Base-by-base conservation (phyloP, 2,797 vertebrate species). In the Spondyliosoma cantharus region DNA sequence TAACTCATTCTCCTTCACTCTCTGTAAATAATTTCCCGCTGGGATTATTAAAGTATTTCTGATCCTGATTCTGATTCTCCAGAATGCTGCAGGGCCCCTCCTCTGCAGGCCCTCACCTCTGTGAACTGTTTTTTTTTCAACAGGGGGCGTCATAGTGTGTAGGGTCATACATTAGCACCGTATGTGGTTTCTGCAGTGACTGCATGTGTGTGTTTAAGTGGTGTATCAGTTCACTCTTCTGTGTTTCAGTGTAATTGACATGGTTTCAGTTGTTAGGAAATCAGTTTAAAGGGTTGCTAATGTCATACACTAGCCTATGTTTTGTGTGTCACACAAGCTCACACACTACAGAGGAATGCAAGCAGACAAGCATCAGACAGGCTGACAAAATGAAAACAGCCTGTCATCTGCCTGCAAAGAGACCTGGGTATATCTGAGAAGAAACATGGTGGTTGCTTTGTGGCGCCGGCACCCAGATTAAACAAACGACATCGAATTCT, bases 71-170 rank as follows among this genome's bases (percentile, higher is more conserved):
- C n/a, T n/a, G n/a, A n/a, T n/a, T n/a, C 32, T 59, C n/a, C 45
- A 37, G 7, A 58, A 7, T 71, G 76, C 52, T 64, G 65, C 49
- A 45, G 52, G 15, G 69, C 79, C 74, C 80, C 67, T 83, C 79
- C 84, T 83, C 32, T 68, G 58, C 61, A 49, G 69, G 86, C 73
- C 80, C 56, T 78, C 81, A 52, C 63, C 69, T 80, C 60, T 29
- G 7, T 25, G 45, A 63, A 9, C 37, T 59, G 15, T 13, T 56
- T 42, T 17, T 64, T 37, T 20, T 67, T 71, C 86, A 82, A 61
- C 61, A 91, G 87, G 81, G 86, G 86, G 85, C 68, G 75, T 78
- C 65, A 84, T 67, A 84, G 83, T 56, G 67, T 56, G 7, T 7
- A 2, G 48, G 24, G 58, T 32, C 43, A 20, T 27, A 9, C 4